These are phyloP conservation scores for Berghia stephanieae DNA, from an alignment of 1,140 invertebrate genomes.

Conservation along the genomic window DNA sequence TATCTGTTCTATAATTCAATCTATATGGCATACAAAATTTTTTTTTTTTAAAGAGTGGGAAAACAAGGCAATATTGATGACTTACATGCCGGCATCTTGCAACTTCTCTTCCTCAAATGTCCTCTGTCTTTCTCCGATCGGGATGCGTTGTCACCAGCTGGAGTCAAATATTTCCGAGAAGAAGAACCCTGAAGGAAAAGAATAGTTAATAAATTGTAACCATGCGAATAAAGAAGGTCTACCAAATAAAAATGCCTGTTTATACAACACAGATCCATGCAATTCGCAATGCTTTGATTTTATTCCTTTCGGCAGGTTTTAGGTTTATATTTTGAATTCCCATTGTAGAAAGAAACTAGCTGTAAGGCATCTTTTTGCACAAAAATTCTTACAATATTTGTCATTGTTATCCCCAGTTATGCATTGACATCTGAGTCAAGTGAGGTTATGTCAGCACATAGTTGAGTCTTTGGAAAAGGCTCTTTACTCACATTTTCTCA, in stretches of 20 bases:
- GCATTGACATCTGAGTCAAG: too few relatives aligned
- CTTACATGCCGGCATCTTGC: slow-evolving; percentile 64
- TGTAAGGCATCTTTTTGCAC: too few relatives aligned
- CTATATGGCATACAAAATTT: not conserved
- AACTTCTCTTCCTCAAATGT: slow-evolving; percentile 75
- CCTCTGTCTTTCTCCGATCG: slow-evolving; percentile 78
- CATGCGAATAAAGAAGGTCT: not conserved
- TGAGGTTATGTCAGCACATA: too few relatives aligned
- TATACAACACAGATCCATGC: not conserved
- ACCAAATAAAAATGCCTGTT: not conserved
- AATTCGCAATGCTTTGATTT: too few relatives aligned
- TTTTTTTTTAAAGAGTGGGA: too few relatives aligned
- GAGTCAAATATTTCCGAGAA: slow-evolving; percentile 86
- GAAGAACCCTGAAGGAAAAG: slow-evolving; percentile 59
- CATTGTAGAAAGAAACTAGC: too few relatives aligned
- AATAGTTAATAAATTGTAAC: not conserved
- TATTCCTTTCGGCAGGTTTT: too few relatives aligned
- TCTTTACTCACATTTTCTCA: too few relatives aligned
- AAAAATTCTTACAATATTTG: too few relatives aligned
- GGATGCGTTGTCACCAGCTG: slow-evolving; percentile 85
- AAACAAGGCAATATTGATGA: not conserved
- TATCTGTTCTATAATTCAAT: not conserved
- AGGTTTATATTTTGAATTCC: too few relatives aligned
- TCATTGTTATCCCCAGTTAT: too few relatives aligned
- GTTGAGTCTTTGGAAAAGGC: too few relatives aligned